Conservation (phyloP, 1,140 invertebrate species). For the Conus betulinus region DNA sequence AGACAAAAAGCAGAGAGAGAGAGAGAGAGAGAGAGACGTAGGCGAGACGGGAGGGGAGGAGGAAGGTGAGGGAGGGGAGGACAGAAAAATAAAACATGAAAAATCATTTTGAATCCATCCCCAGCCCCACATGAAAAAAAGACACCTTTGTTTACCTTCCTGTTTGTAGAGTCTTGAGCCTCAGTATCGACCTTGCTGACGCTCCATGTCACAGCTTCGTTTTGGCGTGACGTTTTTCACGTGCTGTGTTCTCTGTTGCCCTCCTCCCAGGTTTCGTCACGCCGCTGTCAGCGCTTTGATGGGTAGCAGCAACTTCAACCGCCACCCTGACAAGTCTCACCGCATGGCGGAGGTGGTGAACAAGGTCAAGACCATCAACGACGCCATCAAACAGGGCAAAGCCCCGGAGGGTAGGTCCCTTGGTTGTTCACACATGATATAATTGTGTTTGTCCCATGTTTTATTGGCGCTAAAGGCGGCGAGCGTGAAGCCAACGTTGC, state of each 20-base stretch:
- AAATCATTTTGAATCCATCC: too few relatives aligned
- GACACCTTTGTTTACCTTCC: neutral
- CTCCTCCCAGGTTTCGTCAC: constrained; percentile 63
- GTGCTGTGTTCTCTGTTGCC: constrained; percentile 11
- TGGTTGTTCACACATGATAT: too few relatives aligned
- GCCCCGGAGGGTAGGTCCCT: constrained; percentile 54
- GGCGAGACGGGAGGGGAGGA: too few relatives aligned
- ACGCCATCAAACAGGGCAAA: constrained; percentile 56
- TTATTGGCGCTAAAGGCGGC: too few relatives aligned
- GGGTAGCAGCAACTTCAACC: constrained; percentile 55
- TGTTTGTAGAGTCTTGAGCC: neutral
- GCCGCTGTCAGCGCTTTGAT: constrained; percentile 66
- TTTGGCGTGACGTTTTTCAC: neutral
- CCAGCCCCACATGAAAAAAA: neutral
- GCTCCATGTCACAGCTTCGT: neutral
- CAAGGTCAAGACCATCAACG: constrained; percentile 53
- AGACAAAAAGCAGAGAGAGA: too few relatives aligned
- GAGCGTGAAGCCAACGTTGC: too few relatives aligned
- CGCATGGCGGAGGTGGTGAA: constrained; percentile 62
- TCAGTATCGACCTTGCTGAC: neutral
- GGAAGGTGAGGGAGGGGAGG: too few relatives aligned
- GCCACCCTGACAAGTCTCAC: constrained; percentile 26
- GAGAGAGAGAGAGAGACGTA: too few relatives aligned
- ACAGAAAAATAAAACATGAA: too few relatives aligned
- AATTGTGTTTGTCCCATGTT: too few relatives aligned